Conservation (phyloP, 2,797 vertebrate genomes). For the Crypturellus tataupa region DNA sequence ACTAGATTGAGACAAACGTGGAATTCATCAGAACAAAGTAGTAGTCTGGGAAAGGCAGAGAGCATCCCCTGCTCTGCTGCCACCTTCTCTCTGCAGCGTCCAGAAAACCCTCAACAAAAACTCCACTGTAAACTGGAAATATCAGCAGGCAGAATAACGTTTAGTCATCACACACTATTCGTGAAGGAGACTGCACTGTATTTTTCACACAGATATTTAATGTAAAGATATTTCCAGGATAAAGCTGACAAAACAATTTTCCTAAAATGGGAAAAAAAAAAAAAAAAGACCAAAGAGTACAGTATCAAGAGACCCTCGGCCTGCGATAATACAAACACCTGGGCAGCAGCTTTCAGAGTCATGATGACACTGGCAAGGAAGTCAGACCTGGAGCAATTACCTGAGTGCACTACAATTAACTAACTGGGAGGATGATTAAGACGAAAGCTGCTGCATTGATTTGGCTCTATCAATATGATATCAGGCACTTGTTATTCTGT, state of each 20-base stretch:
- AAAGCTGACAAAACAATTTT: background rate
- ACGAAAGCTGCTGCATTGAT: conserved; percentile 2
- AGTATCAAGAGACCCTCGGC: background rate
- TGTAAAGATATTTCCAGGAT: background rate
- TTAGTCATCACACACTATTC: background rate
- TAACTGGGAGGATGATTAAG: background rate
- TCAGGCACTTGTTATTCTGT: background rate
- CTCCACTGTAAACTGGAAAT: background rate
- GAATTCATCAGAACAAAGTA: background rate
- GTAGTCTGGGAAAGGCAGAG: background rate
- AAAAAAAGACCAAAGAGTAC: background rate
- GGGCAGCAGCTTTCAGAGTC: background rate
- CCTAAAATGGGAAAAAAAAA: background rate
- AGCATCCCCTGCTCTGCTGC: background rate
- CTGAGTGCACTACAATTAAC: background rate
- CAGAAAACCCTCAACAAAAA: background rate
- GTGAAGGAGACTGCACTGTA: background rate
- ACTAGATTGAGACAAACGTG: background rate
- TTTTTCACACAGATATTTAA: background rate
- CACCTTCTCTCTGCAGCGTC: background rate
- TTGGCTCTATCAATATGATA: conserved; percentile 35
- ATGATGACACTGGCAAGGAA: background rate
- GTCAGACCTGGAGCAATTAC: background rate
- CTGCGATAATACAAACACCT: background rate
- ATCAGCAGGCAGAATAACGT: background rate